Evolutionary conservation across 2,888 invertebrate species (phyloP).

Genomic region (Melanophora roralis): DNA sequence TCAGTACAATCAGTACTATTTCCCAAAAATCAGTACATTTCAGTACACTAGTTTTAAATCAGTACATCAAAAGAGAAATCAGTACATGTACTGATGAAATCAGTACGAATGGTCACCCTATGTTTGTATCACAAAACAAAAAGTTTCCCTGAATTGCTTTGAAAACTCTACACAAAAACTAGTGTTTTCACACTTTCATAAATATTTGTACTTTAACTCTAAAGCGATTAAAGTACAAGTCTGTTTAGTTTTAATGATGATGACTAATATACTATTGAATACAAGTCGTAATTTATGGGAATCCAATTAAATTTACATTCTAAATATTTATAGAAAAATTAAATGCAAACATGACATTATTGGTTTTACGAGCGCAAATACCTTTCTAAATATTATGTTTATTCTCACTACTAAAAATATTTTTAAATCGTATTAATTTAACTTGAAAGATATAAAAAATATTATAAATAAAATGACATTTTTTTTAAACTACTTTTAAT

Average conservation of each 20-base stretch:
- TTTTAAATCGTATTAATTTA: not conserved
- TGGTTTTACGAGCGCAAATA: conserved; percentile 21
- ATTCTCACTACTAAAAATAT: not conserved
- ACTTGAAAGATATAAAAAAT: too few species aligned
- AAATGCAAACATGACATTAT: conserved; percentile 22
- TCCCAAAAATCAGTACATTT: too few species aligned
- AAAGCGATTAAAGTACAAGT: not conserved
- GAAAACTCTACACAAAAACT: conserved; percentile 1
- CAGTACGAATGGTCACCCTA: too few species aligned
- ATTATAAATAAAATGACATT: too few species aligned
- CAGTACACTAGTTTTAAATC: too few species aligned
- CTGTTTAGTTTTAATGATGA: conserved; percentile 4
- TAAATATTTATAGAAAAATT: conserved; percentile 42
- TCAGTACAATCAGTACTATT: too few species aligned
- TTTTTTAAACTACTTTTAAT: too few species aligned
- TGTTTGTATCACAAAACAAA: too few species aligned
- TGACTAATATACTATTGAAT: conserved; percentile 50
- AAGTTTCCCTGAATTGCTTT: not conserved
- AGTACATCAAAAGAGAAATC: too few species aligned
- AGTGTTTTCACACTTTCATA: not conserved
- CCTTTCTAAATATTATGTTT: not conserved
- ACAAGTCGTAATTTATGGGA: conserved; percentile 45
- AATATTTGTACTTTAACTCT: not conserved
- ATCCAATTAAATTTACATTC: conserved; percentile 53
- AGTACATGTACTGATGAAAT: too few species aligned